Base-by-base conservation (phyloP, 2,113 vertebrate species). In the Lynx canadensis region DNA sequence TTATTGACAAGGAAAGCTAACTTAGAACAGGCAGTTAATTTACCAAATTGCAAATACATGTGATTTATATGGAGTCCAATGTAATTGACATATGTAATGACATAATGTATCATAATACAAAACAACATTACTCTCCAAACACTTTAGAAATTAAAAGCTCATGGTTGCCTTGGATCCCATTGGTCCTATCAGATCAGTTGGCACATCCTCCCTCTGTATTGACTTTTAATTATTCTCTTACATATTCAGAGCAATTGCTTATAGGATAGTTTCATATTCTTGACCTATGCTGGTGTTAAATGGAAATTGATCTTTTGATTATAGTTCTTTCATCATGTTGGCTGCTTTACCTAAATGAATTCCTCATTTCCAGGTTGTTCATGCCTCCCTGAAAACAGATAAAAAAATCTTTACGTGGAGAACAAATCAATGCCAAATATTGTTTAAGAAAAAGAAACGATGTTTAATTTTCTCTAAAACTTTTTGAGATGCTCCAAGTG, bases 61-160 rank as follows among this genome's bases (percentile, higher is more conserved):
- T 88, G 93, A 94, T 96, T 97, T 98, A 82, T 92, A 94, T 91
- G 89, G 71, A 96, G 95, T 13, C 48, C 95, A 90, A 80, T 96
- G 94, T 97, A 97, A 86, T 50, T 97, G 97, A 97, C 95, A 71
- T 94, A 96, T 92, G 95, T 98, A 1, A 96, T 96, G 95, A 97
- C 91, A 92, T 2, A 0, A 93, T 96, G 76, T 97, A 95, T 95
- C 89, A 76, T 94, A 97, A 92, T 95, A 93, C 94, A 94, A 97
- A 97, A 29, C 88, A 91, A 81, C 84, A 69, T 89, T 94, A 55
- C 86, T 96, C 94, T 96, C 68, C 97, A 94, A 96, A 93, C 97
- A 93, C 78, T 27, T 97, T 80, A 90, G 94, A 98, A 97, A 98
- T 97, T 71, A 96, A 97, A 98, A 97, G 86, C 50, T 97, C 96